Evolutionary conservation across 1,140 invertebrate species (phyloP).

Genomic region (Zophobas atratus): DNA sequence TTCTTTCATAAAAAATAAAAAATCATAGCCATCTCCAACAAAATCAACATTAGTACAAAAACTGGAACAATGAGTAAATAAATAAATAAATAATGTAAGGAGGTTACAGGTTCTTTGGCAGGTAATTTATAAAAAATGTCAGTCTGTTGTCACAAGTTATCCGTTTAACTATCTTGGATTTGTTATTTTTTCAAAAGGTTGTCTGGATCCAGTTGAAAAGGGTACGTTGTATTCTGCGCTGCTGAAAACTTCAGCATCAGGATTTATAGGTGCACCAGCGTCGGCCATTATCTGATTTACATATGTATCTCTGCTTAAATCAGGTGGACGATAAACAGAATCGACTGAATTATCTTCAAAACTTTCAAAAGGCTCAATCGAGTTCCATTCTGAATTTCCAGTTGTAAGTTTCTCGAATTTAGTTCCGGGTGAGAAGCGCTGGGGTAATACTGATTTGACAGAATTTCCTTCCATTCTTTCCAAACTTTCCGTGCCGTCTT

Average conservation of each 20-base stretch:
- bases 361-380: conserved; percentile 45
- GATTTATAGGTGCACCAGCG: conserved; percentile 53
- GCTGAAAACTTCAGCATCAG: conserved; percentile 57
- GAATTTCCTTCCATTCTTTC: background rate
- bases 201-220: background rate
- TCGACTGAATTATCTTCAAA: conserved; percentile 54
- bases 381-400: conserved; percentile 51
- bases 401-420: background rate
- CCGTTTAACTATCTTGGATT: conserved; percentile 16
- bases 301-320: conserved; percentile 58
- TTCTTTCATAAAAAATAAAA: background rate
- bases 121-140: background rate
- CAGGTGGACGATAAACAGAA: conserved; percentile 14
- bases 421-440: background rate
- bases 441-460: background rate
- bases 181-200: conserved; percentile 37
- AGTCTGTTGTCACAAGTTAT: conserved; percentile 5
- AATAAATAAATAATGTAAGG: conserved; percentile 19
- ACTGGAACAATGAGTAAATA: conserved; percentile 30
- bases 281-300: conserved; percentile 58
- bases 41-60: background rate
- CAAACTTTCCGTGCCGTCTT: background rate
- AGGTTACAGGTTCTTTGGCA: conserved; percentile 22
- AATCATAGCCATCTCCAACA: background rate
- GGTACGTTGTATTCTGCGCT: background rate